A percentile compares a stretch with the other conserved stretches of the same genome.
Evolutionary conservation across 2,888 invertebrate species (phyloP).

Genomic region (Macrosoma leucophasiata): DNA sequence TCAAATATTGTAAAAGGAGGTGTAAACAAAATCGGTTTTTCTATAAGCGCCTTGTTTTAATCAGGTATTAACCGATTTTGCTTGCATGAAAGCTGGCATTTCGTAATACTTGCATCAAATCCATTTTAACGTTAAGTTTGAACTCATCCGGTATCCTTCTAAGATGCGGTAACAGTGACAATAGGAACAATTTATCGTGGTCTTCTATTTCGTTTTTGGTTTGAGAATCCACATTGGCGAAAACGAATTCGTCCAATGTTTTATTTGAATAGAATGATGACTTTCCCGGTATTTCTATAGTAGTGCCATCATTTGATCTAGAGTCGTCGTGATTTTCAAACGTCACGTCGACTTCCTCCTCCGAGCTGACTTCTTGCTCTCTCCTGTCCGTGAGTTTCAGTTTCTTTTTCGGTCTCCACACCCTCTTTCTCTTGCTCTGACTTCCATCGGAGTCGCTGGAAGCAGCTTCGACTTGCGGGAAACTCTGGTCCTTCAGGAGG

Average conservation of each 20-base stretch:
- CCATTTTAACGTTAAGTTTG: slow-evolving; percentile 58
- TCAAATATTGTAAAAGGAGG: too few species aligned
- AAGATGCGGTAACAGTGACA: slow-evolving; percentile 60
- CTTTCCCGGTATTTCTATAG: slow-evolving; percentile 12
- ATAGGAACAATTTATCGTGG: slow-evolving; percentile 55
- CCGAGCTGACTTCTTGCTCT: slow-evolving; percentile 38
- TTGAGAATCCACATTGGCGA: slow-evolving; percentile 52
- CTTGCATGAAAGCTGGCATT: slow-evolving; percentile 45
- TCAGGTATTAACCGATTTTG: too few species aligned
- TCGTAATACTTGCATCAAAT: slow-evolving; percentile 59
- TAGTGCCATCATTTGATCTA: slow-evolving; percentile 32
- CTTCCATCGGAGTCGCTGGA: slow-evolving; percentile 46
- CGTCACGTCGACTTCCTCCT: slow-evolving; percentile 39
- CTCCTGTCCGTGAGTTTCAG: slow-evolving; percentile 41
- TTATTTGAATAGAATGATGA: slow-evolving; percentile 24
- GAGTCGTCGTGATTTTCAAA: slow-evolving; percentile 28
- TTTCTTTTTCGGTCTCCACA: slow-evolving; percentile 44
- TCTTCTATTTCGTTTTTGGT: slow-evolving; percentile 44
- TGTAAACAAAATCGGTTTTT: too few species aligned
- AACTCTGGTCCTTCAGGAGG: slow-evolving; percentile 41
- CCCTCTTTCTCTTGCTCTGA: slow-evolving; percentile 26
- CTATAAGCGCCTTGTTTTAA: too few species aligned
- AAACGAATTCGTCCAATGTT: slow-evolving; percentile 46
- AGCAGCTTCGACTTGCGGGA: slow-evolving; percentile 23
- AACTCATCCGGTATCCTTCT: slow-evolving; percentile 56